phyloP scores from a whole-genome alignment of 2,113 vertebrate species.

The Suricata suricatta region DNA sequence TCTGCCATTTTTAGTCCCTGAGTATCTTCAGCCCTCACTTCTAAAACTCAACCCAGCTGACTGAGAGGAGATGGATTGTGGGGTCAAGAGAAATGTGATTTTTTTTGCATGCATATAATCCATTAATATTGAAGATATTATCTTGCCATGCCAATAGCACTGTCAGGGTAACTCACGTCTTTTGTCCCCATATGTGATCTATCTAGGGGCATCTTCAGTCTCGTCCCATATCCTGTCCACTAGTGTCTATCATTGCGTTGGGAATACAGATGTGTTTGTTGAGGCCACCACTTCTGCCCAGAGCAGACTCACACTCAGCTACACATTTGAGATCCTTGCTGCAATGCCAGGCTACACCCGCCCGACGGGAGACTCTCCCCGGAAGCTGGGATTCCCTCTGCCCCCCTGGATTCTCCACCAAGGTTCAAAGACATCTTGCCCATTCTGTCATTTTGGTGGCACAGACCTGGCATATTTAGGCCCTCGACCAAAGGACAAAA shows the following conservation, averaged over 20 bases:
- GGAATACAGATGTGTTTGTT: not conserved
- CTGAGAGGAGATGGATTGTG: not conserved
- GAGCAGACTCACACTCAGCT: not conserved
- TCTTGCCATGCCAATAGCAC: not conserved
- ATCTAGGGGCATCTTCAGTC: not conserved
- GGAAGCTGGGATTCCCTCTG: not conserved
- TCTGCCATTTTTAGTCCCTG: not conserved
- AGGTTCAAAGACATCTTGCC: not conserved
- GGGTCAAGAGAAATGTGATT: not conserved
- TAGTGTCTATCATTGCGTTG: not conserved
- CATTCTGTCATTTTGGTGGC: not conserved
- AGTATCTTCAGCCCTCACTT: not conserved
- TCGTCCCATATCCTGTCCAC: not conserved
- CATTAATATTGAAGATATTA: not conserved
- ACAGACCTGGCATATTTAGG: not conserved
- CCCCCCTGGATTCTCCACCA: not conserved
- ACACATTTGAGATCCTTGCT: rapidly evolving
- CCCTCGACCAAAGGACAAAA: not conserved
- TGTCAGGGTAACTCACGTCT: not conserved
- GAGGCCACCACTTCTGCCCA: not conserved
- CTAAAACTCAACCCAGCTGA: not conserved
- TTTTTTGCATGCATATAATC: not conserved
- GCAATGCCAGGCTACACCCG: too few relatives aligned
- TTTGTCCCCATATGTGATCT: not conserved
- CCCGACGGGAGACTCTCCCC: not conserved